phyloP scores from a whole-genome alignment of 1,140 invertebrate genomes.

The Bacillus rossius region DNA sequence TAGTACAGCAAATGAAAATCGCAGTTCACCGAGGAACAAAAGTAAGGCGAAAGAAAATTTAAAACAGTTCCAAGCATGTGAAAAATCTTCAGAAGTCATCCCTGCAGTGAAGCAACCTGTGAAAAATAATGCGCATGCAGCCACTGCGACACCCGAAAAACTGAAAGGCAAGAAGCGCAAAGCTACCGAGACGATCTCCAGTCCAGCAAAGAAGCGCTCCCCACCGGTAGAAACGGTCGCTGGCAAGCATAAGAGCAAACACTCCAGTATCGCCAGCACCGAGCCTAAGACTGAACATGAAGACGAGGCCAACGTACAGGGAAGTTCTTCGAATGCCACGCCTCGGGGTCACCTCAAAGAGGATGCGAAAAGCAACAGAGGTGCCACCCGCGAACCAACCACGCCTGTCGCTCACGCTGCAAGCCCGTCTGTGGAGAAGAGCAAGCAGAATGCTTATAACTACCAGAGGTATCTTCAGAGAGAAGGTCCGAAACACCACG shows the following conservation, averaged over 20 bases:
- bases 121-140: neutral
- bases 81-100: slow-evolving; percentile 32
- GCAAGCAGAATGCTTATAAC: slow-evolving; percentile 51
- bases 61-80: slow-evolving; percentile 56
- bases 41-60: slow-evolving; percentile 56
- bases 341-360: neutral
- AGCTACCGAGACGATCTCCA: slow-evolving; percentile 13
- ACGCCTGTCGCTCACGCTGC: neutral
- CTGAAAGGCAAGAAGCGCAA: neutral
- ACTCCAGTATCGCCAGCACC: slow-evolving; percentile 12
- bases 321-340: neutral
- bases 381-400: neutral
- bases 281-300: slow-evolving; percentile 18
- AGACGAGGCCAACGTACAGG: slow-evolving; percentile 12
- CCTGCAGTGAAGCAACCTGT: slow-evolving; percentile 1
- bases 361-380: neutral
- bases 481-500: slow-evolving; percentile 69
- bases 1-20: slow-evolving; percentile 12
- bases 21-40: neutral
- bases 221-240: neutral
- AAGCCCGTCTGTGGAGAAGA: slow-evolving; percentile 47
- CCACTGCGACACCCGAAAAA: slow-evolving; percentile 5
- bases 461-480: slow-evolving; percentile 70
- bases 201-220: slow-evolving; percentile 4
- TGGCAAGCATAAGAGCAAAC: neutral